A percentile compares a stretch with the other conserved stretches of the same genome.
Conservation (phyloP, 2,113 vertebrate species). For the Eupsittula cactorum region DNA sequence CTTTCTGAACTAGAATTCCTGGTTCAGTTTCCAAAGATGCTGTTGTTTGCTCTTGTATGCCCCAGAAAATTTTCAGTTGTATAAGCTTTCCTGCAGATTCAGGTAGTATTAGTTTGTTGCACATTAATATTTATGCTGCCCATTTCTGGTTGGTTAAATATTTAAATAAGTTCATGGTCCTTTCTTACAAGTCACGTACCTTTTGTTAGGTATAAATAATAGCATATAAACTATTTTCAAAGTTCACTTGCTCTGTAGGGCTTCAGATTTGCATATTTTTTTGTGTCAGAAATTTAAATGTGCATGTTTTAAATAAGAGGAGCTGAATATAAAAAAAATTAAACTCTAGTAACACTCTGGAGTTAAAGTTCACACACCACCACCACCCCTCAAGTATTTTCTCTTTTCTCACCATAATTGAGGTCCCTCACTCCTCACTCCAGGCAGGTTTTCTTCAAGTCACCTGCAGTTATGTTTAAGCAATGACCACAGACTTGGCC, state of each 20-base stretch:
- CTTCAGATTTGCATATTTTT: slow-evolving; percentile 13
- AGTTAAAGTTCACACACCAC: not conserved
- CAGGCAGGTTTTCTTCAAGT: not conserved
- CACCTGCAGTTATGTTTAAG: not conserved
- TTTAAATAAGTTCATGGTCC: slow-evolving; percentile 15
- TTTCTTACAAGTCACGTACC: not conserved
- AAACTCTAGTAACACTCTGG: not conserved
- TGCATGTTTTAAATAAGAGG: not conserved
- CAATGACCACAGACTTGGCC: not conserved
- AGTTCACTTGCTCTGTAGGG: not conserved
- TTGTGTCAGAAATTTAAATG: not conserved
- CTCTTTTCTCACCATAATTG: not conserved
- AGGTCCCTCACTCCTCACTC: not conserved
- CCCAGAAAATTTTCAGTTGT: not conserved
- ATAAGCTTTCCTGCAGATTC: not conserved
- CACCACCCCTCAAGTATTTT: not conserved
- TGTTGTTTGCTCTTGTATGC: not conserved
- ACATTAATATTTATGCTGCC: not conserved
- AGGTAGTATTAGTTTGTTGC: not conserved
- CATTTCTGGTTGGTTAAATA: not conserved
- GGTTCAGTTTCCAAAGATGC: not conserved
- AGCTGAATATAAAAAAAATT: not conserved
- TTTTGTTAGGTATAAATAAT: not conserved
- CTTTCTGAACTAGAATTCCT: not conserved
- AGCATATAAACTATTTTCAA: not conserved